Evolutionary conservation across 2,888 invertebrate species (phyloP).

Genomic region (Stramonita haemastoma): DNA sequence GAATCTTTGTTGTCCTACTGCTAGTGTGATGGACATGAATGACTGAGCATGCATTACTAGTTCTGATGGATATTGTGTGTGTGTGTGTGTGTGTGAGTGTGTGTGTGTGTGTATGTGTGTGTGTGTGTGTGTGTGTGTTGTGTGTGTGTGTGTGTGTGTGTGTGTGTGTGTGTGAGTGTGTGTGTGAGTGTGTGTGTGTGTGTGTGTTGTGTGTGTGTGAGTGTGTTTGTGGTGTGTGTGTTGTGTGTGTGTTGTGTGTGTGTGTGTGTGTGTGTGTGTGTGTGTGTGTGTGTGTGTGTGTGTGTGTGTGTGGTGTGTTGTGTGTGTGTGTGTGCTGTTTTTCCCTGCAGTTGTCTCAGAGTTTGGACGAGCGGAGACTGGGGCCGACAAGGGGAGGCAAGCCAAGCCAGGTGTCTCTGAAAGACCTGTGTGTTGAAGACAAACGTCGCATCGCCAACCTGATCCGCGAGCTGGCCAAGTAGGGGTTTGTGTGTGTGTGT

Average conservation of each 20-base stretch:
- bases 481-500: slow-evolving; percentile 42
- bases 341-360: slow-evolving; percentile 29
- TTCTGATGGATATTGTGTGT: too few species aligned
- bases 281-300: slow-evolving; percentile 17
- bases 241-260: neutral
- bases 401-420: slow-evolving; percentile 56
- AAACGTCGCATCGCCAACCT: slow-evolving; percentile 73
- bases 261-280: neutral
- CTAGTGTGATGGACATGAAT: too few species aligned
- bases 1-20: too few species aligned
- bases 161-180: neutral
- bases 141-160: neutral
- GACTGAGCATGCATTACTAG: too few species aligned
- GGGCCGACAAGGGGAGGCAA: neutral
- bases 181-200: neutral
- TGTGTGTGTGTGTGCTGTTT: neutral
- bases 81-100: too few species aligned
- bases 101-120: too few species aligned
- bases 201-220: too few species aligned
- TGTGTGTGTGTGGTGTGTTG: neutral
- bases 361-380: slow-evolving; percentile 34
- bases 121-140: too few species aligned
- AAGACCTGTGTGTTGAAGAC: slow-evolving; percentile 72
- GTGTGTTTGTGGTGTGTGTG: too few species aligned
- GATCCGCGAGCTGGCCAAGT: slow-evolving; percentile 74